Evolutionary conservation across 35 echinoderm and acorn worm genomes (phyloP).

Genomic region (Lytechinus variegatus): DNA sequence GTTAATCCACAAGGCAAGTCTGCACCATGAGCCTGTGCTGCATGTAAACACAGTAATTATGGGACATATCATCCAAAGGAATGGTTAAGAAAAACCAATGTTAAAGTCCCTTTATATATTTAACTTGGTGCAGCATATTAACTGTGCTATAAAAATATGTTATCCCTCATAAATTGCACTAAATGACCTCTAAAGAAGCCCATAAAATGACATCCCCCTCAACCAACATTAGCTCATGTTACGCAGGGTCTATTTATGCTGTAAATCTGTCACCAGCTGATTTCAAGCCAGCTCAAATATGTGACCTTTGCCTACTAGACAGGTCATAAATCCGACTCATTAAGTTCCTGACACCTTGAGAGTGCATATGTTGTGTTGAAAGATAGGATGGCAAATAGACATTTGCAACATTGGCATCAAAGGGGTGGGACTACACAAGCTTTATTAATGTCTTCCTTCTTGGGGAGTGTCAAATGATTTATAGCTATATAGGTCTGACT

Average conservation of each 20-base stretch:
- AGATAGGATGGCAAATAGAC: not conserved
- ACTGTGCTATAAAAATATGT: too few relatives aligned
- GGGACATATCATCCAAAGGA: too few relatives aligned
- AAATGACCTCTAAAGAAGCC: not conserved
- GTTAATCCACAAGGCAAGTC: too few relatives aligned
- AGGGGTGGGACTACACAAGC: not conserved
- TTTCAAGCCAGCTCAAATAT: conserved; percentile 22
- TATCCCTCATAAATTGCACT: not conserved
- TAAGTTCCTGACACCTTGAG: conserved; percentile 9
- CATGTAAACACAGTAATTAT: too few relatives aligned
- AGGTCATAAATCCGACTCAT: conserved; percentile 40
- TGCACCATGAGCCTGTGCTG: too few relatives aligned
- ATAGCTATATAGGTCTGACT: too few relatives aligned
- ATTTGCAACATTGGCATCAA: not conserved
- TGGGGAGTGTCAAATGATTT: too few relatives aligned
- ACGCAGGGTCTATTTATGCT: not conserved
- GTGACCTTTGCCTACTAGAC: conserved; percentile 25
- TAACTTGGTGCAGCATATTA: too few relatives aligned
- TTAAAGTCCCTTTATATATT: too few relatives aligned
- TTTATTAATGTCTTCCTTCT: too few relatives aligned
- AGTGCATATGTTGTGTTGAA: not conserved
- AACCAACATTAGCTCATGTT: conserved; percentile 40
- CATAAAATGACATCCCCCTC: not conserved
- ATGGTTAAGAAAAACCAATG: too few relatives aligned
- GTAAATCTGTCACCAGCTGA: conserved; percentile 23